Evolutionary conservation across 2,113 vertebrate species (phyloP).

Genomic region (Ammodytes marinus): DNA sequence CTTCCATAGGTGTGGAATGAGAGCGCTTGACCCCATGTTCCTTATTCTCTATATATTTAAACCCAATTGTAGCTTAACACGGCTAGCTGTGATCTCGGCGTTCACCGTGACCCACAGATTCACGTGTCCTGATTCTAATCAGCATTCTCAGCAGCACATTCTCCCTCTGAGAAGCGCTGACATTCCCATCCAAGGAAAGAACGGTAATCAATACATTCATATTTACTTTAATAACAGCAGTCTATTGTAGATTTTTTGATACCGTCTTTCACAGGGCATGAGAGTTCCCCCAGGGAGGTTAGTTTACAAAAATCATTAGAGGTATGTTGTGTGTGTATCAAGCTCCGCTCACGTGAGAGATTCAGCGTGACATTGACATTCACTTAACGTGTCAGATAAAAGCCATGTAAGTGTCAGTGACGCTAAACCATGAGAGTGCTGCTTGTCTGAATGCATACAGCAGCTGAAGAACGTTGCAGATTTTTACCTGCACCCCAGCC

Average conservation of each 20-base stretch:
- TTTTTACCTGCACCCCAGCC: constrained; percentile 37
- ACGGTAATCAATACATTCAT: constrained; percentile 49
- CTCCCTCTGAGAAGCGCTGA: constrained; percentile 27
- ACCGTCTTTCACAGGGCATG: constrained; percentile 50
- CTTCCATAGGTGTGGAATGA: constrained; percentile 24
- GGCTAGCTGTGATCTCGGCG: constrained; percentile 39
- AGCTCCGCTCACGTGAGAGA: constrained; percentile 27
- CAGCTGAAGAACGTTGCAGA: constrained; percentile 22
- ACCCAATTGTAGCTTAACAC: constrained; percentile 35
- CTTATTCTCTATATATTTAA: constrained; percentile 53
- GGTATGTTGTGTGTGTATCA: constrained; percentile 27
- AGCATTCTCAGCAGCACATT: constrained; percentile 27
- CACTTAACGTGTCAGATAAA: constrained; percentile 69
- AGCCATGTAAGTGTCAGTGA: constrained; percentile 52
- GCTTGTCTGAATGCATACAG: constrained; percentile 20
- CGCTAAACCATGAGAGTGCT: constrained; percentile 30
- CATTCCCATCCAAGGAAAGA: constrained; percentile 32
- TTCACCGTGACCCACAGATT: constrained; percentile 38
- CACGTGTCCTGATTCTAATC: constrained; percentile 63
- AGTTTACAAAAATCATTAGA: constrained; percentile 64
- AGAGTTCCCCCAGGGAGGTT: constrained; percentile 35
- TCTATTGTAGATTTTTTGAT: constrained; percentile 45
- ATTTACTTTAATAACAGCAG: constrained; percentile 49
- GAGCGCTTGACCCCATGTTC: constrained; percentile 60
- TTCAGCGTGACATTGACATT: constrained; percentile 62